These are phyloP conservation scores for Automeris io DNA, from an alignment of 2,888 invertebrate species.

Conservation along the genomic window DNA sequence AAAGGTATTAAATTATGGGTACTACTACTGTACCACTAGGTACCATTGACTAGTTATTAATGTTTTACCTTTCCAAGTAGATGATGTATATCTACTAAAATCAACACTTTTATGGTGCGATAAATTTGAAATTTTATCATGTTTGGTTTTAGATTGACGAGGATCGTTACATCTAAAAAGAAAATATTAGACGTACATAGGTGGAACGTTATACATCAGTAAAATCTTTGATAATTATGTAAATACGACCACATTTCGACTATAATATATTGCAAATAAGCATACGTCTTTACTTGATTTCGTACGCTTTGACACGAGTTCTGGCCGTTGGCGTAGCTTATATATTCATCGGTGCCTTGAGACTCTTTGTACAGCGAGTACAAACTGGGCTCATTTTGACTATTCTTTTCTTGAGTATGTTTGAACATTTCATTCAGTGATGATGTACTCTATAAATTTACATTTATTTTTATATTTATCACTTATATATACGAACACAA, in stretches of 20 bases:
- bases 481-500: not conserved
- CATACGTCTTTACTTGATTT: slow-evolving; percentile 23
- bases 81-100: slow-evolving; percentile 37
- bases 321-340: slow-evolving; percentile 32
- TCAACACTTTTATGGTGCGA: slow-evolving; percentile 36
- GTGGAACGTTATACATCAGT: too few relatives aligned
- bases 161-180: slow-evolving; percentile 19
- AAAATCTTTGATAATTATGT: not conserved
- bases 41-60: too few relatives aligned
- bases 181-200: slow-evolving; percentile 2
- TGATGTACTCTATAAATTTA: slow-evolving; percentile 30
- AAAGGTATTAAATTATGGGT: too few relatives aligned
- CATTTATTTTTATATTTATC: not conserved
- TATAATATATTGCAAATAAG: not conserved
- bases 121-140: slow-evolving; percentile 20
- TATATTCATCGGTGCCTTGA: slow-evolving; percentile 36
- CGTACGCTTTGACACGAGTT: slow-evolving; percentile 26
- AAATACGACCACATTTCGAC: not conserved
- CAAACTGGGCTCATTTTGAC: slow-evolving; percentile 39
- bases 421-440: slow-evolving; percentile 33
- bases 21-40: too few relatives aligned
- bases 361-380: slow-evolving; percentile 55
- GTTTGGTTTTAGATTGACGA: slow-evolving; percentile 17
- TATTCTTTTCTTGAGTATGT: slow-evolving; percentile 24
- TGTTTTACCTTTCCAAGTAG: slow-evolving; percentile 44